Evolutionary conservation across 2,888 invertebrate genomes (phyloP).

Genomic region (Drosophila subquinaria): DNA sequence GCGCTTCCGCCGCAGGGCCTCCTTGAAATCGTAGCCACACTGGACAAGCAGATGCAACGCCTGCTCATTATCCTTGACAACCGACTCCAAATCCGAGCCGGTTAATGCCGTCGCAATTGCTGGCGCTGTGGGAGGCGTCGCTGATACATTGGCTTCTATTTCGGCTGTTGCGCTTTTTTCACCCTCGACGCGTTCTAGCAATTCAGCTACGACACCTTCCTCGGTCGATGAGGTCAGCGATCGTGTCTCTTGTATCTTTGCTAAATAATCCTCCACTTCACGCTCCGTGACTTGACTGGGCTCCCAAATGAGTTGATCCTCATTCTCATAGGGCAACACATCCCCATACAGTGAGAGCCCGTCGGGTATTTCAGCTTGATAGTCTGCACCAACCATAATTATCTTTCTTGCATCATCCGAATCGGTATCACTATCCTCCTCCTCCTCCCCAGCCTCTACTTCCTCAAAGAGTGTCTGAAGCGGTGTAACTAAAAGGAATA

Average conservation of each 20-base stretch:
- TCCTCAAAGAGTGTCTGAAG: slow-evolving; percentile 64
- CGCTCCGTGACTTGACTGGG: slow-evolving; percentile 91
- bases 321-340: slow-evolving; percentile 97
- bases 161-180: not conserved
- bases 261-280: slow-evolving; percentile 93
- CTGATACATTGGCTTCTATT: not conserved
- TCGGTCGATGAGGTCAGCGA: slow-evolving; percentile 18
- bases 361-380: slow-evolving; percentile 97
- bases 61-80: slow-evolving; percentile 91
- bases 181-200: slow-evolving; percentile 8
- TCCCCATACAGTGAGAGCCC: slow-evolving; percentile 97
- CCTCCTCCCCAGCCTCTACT: slow-evolving; percentile 87
- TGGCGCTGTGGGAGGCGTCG: slow-evolving; percentile 1
- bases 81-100: slow-evolving; percentile 51
- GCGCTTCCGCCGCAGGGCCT: slow-evolving; percentile 93
- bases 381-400: slow-evolving; percentile 97
- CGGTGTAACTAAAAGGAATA: slow-evolving; percentile 59
- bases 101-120: not conserved
- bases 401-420: slow-evolving; percentile 86
- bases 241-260: slow-evolving; percentile 82
- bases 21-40: slow-evolving; percentile 97
- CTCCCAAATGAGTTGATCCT: slow-evolving; percentile 97
- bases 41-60: slow-evolving; percentile 95
- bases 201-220: slow-evolving; percentile 12
- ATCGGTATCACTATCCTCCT: slow-evolving; percentile 75